These are phyloP conservation scores for Prietella phreatophila DNA, from an alignment of 2,113 vertebrate genomes.

Conservation along the genomic window DNA sequence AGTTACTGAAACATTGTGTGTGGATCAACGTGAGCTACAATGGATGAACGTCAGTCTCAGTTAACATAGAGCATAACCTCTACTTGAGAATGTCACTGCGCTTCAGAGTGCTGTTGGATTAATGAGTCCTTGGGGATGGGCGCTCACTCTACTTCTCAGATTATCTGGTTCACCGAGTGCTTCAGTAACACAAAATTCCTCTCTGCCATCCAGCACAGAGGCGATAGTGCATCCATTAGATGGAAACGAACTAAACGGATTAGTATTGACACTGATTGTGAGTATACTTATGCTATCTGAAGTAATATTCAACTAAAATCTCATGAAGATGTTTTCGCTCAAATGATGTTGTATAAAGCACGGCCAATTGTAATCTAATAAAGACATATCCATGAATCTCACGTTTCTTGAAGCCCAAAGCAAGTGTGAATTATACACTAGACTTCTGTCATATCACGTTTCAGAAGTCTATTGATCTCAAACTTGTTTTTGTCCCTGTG, in stretches of 20 bases:
- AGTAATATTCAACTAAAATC: slow-evolving; percentile 21
- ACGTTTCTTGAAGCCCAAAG: slow-evolving; percentile 11
- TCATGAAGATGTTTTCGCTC: slow-evolving; percentile 4
- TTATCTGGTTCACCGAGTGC: slow-evolving; percentile 52
- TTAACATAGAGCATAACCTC: slow-evolving; percentile 27
- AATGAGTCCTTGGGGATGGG: slow-evolving; percentile 54
- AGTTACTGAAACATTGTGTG: background rate
- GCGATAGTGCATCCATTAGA: slow-evolving; percentile 18
- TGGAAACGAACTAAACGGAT: background rate
- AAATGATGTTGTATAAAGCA: slow-evolving; percentile 6
- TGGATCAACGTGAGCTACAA: slow-evolving; percentile 3
- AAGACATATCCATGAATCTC: slow-evolving; percentile 10
- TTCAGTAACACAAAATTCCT: slow-evolving; percentile 40
- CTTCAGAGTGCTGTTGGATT: slow-evolving; percentile 50
- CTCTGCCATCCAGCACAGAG: slow-evolving; percentile 4
- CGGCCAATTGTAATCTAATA: slow-evolving; percentile 1
- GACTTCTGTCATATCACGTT: background rate
- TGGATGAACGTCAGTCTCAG: slow-evolving; percentile 36
- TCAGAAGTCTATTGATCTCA: background rate
- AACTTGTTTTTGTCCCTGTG: background rate
- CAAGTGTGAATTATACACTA: background rate
- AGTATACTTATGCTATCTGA: slow-evolving; percentile 14
- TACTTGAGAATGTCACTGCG: slow-evolving; percentile 48
- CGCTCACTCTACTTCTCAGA: slow-evolving; percentile 47
- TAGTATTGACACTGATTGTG: slow-evolving; percentile 7